Base-by-base conservation (phyloP, 2,888 invertebrate species). In the Alsophila aescularia region DNA sequence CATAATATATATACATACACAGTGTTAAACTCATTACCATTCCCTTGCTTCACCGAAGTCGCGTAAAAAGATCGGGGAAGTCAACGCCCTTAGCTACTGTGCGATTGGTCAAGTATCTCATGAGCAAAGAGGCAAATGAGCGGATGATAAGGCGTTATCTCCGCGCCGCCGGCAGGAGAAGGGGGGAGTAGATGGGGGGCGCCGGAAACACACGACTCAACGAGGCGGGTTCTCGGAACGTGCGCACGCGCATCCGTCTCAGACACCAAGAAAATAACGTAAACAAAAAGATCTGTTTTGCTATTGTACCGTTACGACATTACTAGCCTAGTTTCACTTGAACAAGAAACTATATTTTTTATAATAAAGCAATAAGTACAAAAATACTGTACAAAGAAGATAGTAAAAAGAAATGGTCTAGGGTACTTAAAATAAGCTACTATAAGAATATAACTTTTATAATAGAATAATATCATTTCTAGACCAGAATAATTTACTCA, bases 91-190 rank as follows among this genome's bases (percentile, higher is more conserved):
- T 62, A 57, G 69, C 69, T 70, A 72, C 76, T 70, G 74, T 61
- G 65, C 64, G 75, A 76, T 77, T 81, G 83, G 79, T 73, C 78
- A 77, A 75, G 74, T 75, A 79, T 77, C 79, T 81, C 83, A 80
- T 82, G 81, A 77, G 73, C 76, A 75, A 79, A 78, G 79, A 83
- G 85, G 83, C 85, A 90, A 90, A 90, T 87, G 85, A 87, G 81
- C 87, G 87, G 86, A 89, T 85, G 90, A 91, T 90, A 90, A 89
- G 79, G 76, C 79, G 83, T 88, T 90, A 90, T 91, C 90, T 87
- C 73, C 69, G 67, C 62, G 65, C 63, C 68, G 70, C 70, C 69
- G 71, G 52, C 68, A 70, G 74, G 67, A 69, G 71, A 66, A 73
- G 73, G 51, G 42, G 73, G 72, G 72, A 69, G 72, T 4, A 5